phyloP scores from a whole-genome alignment of 1,140 invertebrate genomes.

The Aphidius gifuensis region DNA sequence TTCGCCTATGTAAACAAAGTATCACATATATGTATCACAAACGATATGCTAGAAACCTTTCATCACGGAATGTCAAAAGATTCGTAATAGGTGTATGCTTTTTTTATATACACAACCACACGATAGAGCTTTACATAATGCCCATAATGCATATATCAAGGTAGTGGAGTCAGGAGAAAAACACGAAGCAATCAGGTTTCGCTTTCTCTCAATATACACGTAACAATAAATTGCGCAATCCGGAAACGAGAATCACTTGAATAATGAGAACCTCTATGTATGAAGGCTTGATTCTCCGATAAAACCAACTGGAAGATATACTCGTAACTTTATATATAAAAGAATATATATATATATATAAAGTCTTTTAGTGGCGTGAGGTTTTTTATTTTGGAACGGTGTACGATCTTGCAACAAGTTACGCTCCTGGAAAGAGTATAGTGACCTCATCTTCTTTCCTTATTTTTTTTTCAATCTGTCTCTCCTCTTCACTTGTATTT shows the following conservation, averaged over 20 bases:
- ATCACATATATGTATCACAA: no score
- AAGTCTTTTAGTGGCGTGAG: neutral
- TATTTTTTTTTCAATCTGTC: slow-evolving; percentile 4
- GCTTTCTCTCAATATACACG: slow-evolving; percentile 21
- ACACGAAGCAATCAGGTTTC: slow-evolving; percentile 18
- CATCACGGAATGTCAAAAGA: no score
- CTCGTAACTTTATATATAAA: no score
- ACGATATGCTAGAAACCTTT: no score
- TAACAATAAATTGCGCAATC: slow-evolving; percentile 24
- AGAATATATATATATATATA: no score
- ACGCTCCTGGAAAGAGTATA: slow-evolving; percentile 22
- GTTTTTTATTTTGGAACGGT: neutral
- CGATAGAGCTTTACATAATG: slow-evolving; percentile 29
- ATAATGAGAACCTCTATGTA: slow-evolving; percentile 20
- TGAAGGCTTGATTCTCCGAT: slow-evolving; percentile 19
- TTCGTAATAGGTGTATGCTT: slow-evolving; percentile 35
- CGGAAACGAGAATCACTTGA: slow-evolving; percentile 13
- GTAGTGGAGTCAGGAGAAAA: neutral
- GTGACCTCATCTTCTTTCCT: slow-evolving; percentile 23
- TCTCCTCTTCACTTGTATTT: slow-evolving; percentile 12
- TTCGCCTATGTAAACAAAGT: no score
- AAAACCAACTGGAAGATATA: neutral
- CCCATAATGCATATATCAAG: slow-evolving; percentile 28
- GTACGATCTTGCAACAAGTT: slow-evolving; percentile 24
- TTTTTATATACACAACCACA: slow-evolving; percentile 31